These are phyloP conservation scores for Lepus americanus DNA, from an alignment of 2,113 vertebrate genomes.

Conservation along the genomic window DNA sequence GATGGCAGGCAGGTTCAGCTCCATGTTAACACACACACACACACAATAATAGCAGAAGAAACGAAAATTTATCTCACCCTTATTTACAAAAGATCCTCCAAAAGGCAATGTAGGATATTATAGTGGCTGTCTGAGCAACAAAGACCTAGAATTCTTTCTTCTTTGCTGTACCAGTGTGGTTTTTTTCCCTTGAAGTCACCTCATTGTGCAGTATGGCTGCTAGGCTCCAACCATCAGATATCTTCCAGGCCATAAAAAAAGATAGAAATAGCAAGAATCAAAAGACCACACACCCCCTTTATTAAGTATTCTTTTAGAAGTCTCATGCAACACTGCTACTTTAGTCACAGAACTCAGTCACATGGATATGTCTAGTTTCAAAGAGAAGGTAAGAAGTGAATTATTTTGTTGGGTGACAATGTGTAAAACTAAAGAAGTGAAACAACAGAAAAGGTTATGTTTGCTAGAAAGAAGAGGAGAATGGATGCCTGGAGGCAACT, in stretches of 20 bases:
- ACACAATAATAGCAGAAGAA: not conserved
- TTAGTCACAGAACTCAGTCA: not conserved
- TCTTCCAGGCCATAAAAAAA: conserved; percentile 2
- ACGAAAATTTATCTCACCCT: not conserved
- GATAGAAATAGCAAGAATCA: not conserved
- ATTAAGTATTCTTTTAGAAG: not conserved
- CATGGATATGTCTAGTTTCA: not conserved
- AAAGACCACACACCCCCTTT: not conserved
- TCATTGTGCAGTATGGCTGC: not conserved
- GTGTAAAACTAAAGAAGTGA: not conserved
- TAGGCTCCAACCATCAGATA: not conserved
- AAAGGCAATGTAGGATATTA: not conserved
- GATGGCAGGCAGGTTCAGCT: not conserved
- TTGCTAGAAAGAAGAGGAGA: not conserved
- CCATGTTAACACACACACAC: not conserved
- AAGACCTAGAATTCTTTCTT: conserved; percentile 33
- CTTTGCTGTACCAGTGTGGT: not conserved
- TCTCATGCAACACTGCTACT: not conserved
- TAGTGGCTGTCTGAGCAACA: not conserved
- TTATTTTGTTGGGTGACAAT: not conserved
- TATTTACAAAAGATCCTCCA: not conserved
- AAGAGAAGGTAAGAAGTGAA: not conserved
- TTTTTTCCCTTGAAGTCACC: not conserved
- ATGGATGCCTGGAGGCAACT: not conserved
- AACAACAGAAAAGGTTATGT: not conserved